These are phyloP conservation scores for Teinopalpus imperialis DNA, from an alignment of 2,888 invertebrate species.

Conservation along the genomic window DNA sequence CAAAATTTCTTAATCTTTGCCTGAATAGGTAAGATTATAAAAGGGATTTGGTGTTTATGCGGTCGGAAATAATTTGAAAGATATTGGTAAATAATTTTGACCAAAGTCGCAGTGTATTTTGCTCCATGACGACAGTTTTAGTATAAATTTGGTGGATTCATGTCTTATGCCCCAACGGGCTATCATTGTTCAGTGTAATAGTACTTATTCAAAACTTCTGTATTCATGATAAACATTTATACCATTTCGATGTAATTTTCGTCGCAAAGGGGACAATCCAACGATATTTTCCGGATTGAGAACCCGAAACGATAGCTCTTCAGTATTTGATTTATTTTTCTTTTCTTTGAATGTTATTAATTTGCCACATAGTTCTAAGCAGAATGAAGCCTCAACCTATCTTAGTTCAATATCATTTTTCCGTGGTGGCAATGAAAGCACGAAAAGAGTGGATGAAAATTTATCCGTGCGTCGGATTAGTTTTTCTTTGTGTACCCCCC, in stretches of 20 bases:
- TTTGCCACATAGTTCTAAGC: too few species aligned
- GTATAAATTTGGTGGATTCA: constrained; percentile 57
- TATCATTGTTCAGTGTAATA: constrained; percentile 75
- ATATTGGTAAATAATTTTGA: background rate
- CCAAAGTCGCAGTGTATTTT: constrained; percentile 35
- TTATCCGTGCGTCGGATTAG: too few species aligned
- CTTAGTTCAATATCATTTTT: too few species aligned
- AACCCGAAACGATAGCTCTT: constrained; percentile 24
- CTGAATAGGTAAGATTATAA: background rate
- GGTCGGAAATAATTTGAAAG: background rate
- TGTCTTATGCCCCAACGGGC: constrained; percentile 60
- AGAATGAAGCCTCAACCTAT: too few species aligned
- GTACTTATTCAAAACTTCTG: constrained; percentile 74
- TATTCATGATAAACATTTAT: constrained; percentile 64
- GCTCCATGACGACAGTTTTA: constrained; percentile 48
- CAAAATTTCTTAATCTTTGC: too few species aligned
- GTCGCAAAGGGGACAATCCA: constrained; percentile 72
- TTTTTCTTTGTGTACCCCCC: too few species aligned
- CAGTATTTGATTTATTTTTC: background rate
- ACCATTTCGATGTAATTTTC: constrained; percentile 72
- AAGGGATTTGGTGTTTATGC: constrained; percentile 12
- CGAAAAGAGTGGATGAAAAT: too few species aligned
- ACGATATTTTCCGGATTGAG: constrained; percentile 37
- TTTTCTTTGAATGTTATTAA: too few species aligned
- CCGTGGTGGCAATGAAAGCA: too few species aligned